Base-by-base conservation (phyloP, 2,797 vertebrate genomes). In the Nyctibius grandis region DNA sequence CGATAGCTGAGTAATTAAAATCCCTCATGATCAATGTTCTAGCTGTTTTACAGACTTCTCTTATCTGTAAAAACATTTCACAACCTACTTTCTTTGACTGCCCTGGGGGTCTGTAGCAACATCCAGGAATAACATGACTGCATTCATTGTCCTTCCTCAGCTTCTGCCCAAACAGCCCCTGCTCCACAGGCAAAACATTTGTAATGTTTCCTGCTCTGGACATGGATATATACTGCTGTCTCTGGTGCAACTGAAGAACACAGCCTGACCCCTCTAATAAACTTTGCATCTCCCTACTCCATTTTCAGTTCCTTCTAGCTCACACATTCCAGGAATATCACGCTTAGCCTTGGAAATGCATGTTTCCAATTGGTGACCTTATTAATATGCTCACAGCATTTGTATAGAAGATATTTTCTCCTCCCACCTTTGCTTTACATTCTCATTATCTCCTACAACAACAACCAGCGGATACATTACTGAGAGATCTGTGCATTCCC, bases 401-500 rank as follows among this genome's bases (percentile, higher is more conserved):
- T 95, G 86, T 95, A 84, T 60, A 91, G 90, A 88, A 77, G 88
- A 82, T 95, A 90, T 93, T 96, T 95, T 94, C 94, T 95, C 88
- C 93, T 96, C 94, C 93, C 79, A 97, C 94, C 95, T 95, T 95
- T 96, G 93, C 93, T 96, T 96, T 96, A 95, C 94, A 92, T 96
- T 95, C 88, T 92, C 90, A 95, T 96, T 95, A 97, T 94, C 91
- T 95, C 91, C 89, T 88, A 57, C 90, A 94, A 63, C 0, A 1
- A 96, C 76, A 89, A 95, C 29, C 86, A 96, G 84, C 0, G 4
- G 92, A 93, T 89, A 91, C 94, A 95, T 93, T 95, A 95, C 89
- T 7, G 25, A 89, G 90, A 91, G 88, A 94, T 93, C 86, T 91
- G 57, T 88, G 84, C 90, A 92, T 93, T 92, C 92, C 81, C 96